phyloP scores from a whole-genome alignment of 2,113 vertebrate species.

The Microtus montanus region DNA sequence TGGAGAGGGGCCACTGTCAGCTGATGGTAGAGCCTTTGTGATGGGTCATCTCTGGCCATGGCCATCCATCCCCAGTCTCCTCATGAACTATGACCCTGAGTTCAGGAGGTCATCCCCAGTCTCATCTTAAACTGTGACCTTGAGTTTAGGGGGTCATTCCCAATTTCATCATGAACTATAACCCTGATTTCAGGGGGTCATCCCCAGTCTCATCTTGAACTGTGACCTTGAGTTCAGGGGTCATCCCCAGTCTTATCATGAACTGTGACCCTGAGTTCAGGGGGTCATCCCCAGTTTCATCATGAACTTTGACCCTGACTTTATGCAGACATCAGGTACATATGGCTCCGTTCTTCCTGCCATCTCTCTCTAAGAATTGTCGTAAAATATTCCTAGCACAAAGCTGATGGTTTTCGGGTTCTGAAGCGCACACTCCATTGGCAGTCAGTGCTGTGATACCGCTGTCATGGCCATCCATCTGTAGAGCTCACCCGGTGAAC shows the following conservation, averaged over 20 bases:
- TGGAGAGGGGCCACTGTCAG: neutral
- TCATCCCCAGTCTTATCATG: neutral
- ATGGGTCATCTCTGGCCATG: neutral
- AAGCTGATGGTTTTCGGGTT: neutral
- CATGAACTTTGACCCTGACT: neutral
- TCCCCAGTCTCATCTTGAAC: neutral
- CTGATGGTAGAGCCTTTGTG: neutral
- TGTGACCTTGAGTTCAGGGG: neutral
- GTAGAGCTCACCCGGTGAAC: neutral
- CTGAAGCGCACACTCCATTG: too few relatives aligned
- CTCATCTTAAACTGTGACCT: too few relatives aligned
- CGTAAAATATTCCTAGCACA: neutral
- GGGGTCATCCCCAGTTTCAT: too few relatives aligned
- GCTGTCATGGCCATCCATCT: rapidly evolving
- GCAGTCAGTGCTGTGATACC: too few relatives aligned
- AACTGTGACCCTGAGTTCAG: neutral
- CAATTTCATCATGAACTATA: neutral
- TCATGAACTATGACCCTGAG: neutral
- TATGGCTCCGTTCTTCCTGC: neutral
- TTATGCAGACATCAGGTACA: neutral
- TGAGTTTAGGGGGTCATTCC: too few relatives aligned
- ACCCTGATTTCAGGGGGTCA: neutral
- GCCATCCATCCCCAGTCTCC: too few relatives aligned
- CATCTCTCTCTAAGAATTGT: neutral
- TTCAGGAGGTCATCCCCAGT: too few relatives aligned